Evolutionary conservation across 2,888 invertebrate genomes (phyloP).

Genomic region (Folsomia candida): DNA sequence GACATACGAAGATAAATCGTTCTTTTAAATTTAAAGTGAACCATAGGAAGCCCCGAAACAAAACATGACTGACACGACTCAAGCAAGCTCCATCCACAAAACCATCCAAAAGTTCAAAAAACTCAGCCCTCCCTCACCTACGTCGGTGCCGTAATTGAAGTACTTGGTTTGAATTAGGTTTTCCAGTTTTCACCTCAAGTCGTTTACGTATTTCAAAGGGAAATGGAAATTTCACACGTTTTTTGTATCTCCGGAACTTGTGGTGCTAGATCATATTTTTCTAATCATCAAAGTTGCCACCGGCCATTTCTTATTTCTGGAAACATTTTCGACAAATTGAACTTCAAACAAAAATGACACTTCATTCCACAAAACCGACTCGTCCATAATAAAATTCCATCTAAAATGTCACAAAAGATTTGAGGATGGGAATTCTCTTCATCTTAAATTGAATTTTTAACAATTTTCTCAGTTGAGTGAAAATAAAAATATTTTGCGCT

Average conservation of each 20-base stretch:
- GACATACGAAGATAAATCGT: conserved; percentile 11
- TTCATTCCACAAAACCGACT: neutral
- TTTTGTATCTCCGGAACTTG: too few species aligned
- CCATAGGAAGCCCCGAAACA: neutral
- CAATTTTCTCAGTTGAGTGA: neutral
- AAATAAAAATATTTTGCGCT: too few species aligned
- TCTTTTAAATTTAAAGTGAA: neutral
- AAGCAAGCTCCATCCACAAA: too few species aligned
- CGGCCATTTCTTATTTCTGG: neutral
- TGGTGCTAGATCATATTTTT: too few species aligned
- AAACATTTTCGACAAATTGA: neutral
- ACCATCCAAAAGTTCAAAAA: too few species aligned
- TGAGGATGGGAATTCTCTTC: neutral
- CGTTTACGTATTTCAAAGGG: too few species aligned
- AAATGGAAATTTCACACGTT: too few species aligned
- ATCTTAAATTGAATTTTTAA: neutral
- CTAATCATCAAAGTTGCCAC: neutral
- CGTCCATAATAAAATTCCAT: neutral
- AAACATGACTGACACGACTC: neutral
- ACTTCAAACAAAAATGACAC: neutral
- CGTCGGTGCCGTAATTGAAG: too few species aligned
- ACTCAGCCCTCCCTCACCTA: too few species aligned
- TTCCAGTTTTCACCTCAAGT: too few species aligned
- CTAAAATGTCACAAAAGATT: neutral
- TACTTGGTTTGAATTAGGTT: too few species aligned